These are phyloP conservation scores for mouse (Mus musculus) DNA, from an alignment of 2,113 vertebrate species.

Conservation along the genomic window DNA sequence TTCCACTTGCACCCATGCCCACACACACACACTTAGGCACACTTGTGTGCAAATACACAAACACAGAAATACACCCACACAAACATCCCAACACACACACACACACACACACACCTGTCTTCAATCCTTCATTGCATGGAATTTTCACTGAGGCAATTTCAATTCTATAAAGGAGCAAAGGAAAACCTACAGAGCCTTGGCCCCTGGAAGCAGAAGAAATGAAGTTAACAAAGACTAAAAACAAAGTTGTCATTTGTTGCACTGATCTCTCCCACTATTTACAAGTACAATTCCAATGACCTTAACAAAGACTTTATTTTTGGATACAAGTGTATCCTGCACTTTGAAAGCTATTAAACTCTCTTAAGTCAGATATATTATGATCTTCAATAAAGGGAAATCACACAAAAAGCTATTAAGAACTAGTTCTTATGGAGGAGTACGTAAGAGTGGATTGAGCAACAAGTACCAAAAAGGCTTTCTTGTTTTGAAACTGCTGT, in stretches of 20 bases:
- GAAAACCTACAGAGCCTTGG: background rate
- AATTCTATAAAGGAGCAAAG: slow-evolving; percentile 37
- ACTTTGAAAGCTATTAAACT: slow-evolving; percentile 48
- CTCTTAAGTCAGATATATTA: slow-evolving; percentile 15
- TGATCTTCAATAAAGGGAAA: slow-evolving; percentile 17
- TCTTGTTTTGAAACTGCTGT: background rate
- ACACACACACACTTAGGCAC: background rate
- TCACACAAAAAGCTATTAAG: slow-evolving; percentile 6
- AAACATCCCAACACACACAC: too few relatives aligned
- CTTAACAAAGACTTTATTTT: slow-evolving; percentile 26
- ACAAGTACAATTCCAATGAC: background rate
- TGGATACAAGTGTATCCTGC: background rate
- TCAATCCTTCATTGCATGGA: background rate
- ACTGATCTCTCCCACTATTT: background rate
- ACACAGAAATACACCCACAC: background rate
- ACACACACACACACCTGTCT: background rate
- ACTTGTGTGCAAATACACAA: background rate
- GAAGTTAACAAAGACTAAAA: slow-evolving; percentile 34
- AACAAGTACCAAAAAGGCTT: slow-evolving; percentile 22
- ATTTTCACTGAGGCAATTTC: slow-evolving; percentile 23
- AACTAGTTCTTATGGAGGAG: slow-evolving; percentile 39
- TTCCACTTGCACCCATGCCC: background rate
- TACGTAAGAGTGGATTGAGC: background rate
- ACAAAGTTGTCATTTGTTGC: background rate
- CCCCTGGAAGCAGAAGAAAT: slow-evolving; percentile 7